Percentiles rank a stretch among this genome's conserved stretches.
phyloP scores from a whole-genome alignment of 1,140 invertebrate species.

The Leguminivora glycinivorella region DNA sequence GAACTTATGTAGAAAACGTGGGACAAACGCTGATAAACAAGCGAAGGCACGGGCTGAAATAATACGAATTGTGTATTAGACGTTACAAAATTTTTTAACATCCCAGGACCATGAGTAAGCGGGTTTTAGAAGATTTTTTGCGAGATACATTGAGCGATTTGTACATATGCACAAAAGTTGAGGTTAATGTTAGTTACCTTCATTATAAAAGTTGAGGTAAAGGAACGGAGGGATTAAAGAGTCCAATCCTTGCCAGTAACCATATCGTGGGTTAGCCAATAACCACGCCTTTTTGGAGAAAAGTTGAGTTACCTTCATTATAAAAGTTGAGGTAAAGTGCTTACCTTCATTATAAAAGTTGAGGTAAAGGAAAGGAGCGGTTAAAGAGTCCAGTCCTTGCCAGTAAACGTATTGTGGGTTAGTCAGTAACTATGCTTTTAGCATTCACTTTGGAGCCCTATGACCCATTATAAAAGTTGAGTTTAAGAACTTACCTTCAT shows the following conservation, averaged over 20 bases:
- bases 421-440: constrained; percentile 98
- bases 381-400: constrained; percentile 99
- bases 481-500: constrained; percentile 87
- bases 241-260: constrained; percentile 99
- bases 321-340: constrained; percentile 21
- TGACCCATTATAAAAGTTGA: constrained; percentile 84
- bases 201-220: constrained; percentile 97
- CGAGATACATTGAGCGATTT: too few species aligned
- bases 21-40: constrained; percentile 96
- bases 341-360: constrained; percentile 98
- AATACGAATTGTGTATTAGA: constrained; percentile 14
- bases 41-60: constrained; percentile 92
- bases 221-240: constrained; percentile 98
- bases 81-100: not conserved
- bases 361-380: constrained; percentile 97
- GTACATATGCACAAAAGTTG: too few species aligned
- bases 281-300: constrained; percentile 99
- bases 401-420: constrained; percentile 99
- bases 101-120: too few species aligned
- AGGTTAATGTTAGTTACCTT: constrained; percentile 83
- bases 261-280: constrained; percentile 94
- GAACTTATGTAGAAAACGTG: constrained; percentile 98
- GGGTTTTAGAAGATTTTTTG: too few species aligned
- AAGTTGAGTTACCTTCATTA: too few species aligned
- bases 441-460: constrained; percentile 92